These are phyloP conservation scores for Myotis yumanensis DNA, from an alignment of 2,113 vertebrate genomes.

Conservation along the genomic window DNA sequence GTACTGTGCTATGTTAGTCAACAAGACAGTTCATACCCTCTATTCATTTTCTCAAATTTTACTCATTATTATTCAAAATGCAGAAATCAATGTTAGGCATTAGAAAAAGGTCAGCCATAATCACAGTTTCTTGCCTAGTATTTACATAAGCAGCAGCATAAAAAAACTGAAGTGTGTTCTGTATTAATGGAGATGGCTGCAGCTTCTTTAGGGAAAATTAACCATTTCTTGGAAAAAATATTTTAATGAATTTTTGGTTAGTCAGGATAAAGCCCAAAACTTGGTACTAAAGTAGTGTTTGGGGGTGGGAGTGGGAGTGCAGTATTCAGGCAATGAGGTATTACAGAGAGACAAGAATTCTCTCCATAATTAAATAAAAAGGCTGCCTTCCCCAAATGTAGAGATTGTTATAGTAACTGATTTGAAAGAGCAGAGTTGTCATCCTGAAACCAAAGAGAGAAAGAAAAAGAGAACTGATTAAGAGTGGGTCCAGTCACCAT, in stretches of 20 bases:
- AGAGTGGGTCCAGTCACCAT: not conserved
- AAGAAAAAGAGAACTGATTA: not conserved
- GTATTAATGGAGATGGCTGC: not conserved
- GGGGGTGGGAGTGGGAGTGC: not conserved
- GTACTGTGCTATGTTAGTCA: not conserved
- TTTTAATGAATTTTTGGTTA: not conserved
- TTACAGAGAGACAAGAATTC: not conserved
- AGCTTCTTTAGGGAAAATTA: not conserved
- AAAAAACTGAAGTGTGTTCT: not conserved
- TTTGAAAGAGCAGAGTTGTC: not conserved
- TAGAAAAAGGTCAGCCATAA: not conserved
- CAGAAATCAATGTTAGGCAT: not conserved
- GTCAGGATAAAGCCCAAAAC: not conserved
- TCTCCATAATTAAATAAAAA: slow-evolving; percentile 9
- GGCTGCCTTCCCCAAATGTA: not conserved
- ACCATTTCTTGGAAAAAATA: slow-evolving; percentile 10
- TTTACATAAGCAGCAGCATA: not conserved
- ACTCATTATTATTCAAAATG: slow-evolving; percentile 28
- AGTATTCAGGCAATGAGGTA: not conserved
- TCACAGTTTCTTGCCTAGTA: not conserved
- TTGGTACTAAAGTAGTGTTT: not conserved
- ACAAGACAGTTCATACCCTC: not conserved
- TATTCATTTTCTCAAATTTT: not conserved
- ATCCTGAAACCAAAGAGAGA: not conserved
- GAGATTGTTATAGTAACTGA: not conserved